Evolutionary conservation across 1,140 invertebrate species (phyloP).

Genomic region (Microvelia longipes): DNA sequence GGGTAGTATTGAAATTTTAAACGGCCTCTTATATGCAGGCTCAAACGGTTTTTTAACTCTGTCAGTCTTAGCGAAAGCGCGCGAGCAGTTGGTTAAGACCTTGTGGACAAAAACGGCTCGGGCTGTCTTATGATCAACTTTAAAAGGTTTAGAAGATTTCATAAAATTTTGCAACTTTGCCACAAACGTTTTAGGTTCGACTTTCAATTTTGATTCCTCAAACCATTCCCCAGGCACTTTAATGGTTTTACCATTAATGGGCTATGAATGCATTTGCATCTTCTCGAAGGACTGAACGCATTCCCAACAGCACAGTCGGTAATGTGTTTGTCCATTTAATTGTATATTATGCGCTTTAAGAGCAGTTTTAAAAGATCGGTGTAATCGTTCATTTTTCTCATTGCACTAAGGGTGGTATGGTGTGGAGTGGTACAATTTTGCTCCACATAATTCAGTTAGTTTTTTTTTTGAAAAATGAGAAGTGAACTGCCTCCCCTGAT

Average conservation of each 20-base stretch:
- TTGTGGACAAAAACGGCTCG: background rate
- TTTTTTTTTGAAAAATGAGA: slow-evolving; percentile 4
- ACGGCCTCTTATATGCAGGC: slow-evolving; percentile 4
- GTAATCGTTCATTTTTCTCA: slow-evolving; percentile 27
- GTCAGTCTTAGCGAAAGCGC: background rate
- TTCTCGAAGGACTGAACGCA: slow-evolving; percentile 12
- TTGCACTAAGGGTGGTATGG: slow-evolving; percentile 19
- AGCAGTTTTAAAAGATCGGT: slow-evolving; percentile 30
- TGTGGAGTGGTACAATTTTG: background rate
- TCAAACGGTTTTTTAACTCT: slow-evolving; percentile 1
- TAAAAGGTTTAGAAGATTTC: background rate
- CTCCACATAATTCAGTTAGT: background rate
- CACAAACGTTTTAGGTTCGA: background rate
- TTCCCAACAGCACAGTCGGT: slow-evolving; percentile 25
- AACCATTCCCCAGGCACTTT: slow-evolving; percentile 1
- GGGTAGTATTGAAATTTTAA: background rate
- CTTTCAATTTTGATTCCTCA: background rate
- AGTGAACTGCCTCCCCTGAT: slow-evolving; percentile 28
- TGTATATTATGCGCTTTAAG: slow-evolving; percentile 18
- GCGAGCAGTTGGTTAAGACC: background rate
- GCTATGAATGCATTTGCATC: slow-evolving; percentile 9
- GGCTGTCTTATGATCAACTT: background rate
- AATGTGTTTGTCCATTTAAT: slow-evolving; percentile 19
- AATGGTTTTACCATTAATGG: slow-evolving; percentile 12
- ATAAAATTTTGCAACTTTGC: background rate